Conservation (phyloP, 2,797 vertebrate genomes). For the Sebastiscus albofasciatus region DNA sequence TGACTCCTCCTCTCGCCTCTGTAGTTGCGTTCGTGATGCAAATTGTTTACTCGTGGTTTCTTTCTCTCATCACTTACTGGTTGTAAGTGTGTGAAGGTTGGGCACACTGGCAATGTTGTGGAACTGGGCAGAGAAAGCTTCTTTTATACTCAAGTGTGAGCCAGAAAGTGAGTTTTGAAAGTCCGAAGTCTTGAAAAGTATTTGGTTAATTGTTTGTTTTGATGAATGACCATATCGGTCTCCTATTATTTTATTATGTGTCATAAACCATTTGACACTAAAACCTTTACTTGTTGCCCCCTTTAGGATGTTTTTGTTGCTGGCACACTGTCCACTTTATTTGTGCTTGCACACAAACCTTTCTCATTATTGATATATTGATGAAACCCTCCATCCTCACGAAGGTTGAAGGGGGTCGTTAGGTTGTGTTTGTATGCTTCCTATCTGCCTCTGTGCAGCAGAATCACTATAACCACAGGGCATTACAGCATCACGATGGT, state of each 20-base stretch:
- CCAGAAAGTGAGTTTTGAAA: neutral
- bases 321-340: neutral
- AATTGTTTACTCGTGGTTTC: neutral
- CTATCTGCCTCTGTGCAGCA: conserved; percentile 38
- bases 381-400: conserved; percentile 7
- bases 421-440: conserved; percentile 31
- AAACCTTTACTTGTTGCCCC: neutral
- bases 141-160: neutral
- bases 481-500: neutral
- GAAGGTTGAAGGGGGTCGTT: conserved; percentile 1
- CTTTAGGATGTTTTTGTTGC: neutral
- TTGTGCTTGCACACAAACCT: conserved; percentile 2
- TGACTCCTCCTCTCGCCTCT: neutral
- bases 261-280: neutral
- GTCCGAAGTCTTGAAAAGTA: neutral
- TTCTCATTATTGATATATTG: neutral
- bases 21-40: neutral
- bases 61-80: neutral
- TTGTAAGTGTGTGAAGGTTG: neutral
- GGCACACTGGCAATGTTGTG: neutral
- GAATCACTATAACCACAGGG: conserved; percentile 9
- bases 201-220: neutral
- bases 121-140: neutral
- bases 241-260: neutral
- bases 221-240: neutral